Conservation (phyloP, 2,113 vertebrate genomes). For the Barnardius zonarius region DNA sequence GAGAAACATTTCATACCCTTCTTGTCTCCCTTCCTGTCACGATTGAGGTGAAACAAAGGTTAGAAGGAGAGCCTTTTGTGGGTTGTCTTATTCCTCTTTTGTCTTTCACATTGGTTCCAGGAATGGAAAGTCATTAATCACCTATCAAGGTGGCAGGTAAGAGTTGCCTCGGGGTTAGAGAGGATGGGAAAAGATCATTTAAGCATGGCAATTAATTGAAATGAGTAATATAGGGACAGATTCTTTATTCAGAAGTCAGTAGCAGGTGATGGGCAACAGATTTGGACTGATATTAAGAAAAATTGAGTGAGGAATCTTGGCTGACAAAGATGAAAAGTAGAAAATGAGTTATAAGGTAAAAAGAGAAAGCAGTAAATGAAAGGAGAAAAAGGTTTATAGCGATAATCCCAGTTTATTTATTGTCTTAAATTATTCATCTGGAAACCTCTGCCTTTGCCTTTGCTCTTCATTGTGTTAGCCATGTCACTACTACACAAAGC, state of each 20-base stretch:
- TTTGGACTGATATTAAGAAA: conserved; percentile 11
- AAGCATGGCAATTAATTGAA: conserved; percentile 27
- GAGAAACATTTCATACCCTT: conserved; percentile 10
- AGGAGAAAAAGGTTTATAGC: not conserved
- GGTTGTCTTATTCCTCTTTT: conserved; percentile 17
- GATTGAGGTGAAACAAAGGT: conserved; percentile 19
- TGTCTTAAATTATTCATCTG: not conserved
- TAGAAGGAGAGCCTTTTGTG: not conserved
- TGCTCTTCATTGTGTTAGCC: not conserved
- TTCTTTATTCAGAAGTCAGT: conserved; percentile 12
- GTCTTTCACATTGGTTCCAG: conserved; percentile 12
- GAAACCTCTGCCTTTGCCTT: not conserved
- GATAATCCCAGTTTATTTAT: not conserved
- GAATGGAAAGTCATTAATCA: conserved; percentile 59
- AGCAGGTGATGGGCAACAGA: conserved; percentile 24
- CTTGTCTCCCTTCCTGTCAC: not conserved
- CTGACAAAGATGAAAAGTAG: not conserved
- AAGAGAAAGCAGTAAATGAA: not conserved
- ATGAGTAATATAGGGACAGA: not conserved
- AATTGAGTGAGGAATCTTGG: not conserved
- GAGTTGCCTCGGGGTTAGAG: not conserved
- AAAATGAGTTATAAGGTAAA: not conserved
- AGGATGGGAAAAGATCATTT: not conserved
- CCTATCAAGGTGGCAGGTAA: not conserved
- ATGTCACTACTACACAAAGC: not conserved